A percentile compares a stretch with the other conserved stretches of the same genome.
phyloP scores from a whole-genome alignment of 1,140 invertebrate genomes.

The Onthophagus taurus region DNA sequence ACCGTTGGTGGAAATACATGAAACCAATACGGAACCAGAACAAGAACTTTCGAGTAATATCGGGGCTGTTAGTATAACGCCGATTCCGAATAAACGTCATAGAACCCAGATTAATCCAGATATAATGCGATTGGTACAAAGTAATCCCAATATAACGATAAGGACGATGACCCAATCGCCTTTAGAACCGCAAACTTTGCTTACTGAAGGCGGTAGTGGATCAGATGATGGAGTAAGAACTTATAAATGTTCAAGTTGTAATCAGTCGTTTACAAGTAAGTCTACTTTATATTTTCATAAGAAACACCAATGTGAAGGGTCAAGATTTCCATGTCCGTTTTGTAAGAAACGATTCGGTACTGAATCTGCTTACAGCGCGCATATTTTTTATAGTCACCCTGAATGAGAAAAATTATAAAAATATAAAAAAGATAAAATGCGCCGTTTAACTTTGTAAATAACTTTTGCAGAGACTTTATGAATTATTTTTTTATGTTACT shows the following conservation, averaged over 20 bases:
- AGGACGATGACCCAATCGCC: conserved; percentile 14
- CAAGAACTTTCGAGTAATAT: conserved; percentile 16
- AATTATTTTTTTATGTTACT: background rate
- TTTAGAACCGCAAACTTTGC: background rate
- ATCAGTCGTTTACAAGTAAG: conserved; percentile 33
- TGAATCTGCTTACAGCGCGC: conserved; percentile 34
- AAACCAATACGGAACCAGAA: conserved; percentile 12
- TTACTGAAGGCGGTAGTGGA: background rate
- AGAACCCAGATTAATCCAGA: conserved; percentile 28
- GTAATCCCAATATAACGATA: conserved; percentile 34
- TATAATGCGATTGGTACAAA: conserved; percentile 33
- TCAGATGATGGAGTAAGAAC: conserved; percentile 6
- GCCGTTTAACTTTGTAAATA: background rate
- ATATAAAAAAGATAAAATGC: background rate
- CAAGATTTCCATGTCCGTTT: conserved; percentile 35
- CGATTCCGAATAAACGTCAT: conserved; percentile 28
- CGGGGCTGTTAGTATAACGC: conserved; percentile 32
- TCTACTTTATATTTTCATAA: conserved; percentile 37
- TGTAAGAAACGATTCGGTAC: conserved; percentile 37
- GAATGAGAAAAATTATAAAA: conserved; percentile 23
- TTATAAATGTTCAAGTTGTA: conserved; percentile 35
- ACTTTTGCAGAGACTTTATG: background rate
- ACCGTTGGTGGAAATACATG: conserved; percentile 35
- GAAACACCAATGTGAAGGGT: conserved; percentile 35
- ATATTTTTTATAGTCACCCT: conserved; percentile 36